Percentiles rank a stretch among this genome's conserved stretches.
Conservation (phyloP, 2,888 invertebrate genomes). For the Labia minor region DNA sequence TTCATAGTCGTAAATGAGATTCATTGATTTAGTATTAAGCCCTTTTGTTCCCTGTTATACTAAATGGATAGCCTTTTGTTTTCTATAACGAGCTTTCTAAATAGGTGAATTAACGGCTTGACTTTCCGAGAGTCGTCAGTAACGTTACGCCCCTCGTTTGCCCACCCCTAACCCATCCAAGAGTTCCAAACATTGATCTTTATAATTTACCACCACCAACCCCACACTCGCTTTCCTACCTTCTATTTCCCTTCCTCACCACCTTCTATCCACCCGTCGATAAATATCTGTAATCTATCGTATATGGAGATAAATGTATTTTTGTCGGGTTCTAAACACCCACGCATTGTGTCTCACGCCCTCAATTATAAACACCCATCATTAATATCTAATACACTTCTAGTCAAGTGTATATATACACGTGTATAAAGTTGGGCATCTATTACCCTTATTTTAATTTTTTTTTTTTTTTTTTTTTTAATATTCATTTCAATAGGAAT, state of each 20-base stretch:
- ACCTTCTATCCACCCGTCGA: too few relatives aligned
- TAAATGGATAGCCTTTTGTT: slow-evolving; percentile 13
- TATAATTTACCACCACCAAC: background rate
- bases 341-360: background rate
- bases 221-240: too few relatives aligned
- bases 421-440: too few relatives aligned
- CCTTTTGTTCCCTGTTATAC: background rate
- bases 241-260: too few relatives aligned
- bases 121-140: background rate
- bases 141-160: background rate
- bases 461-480: too few relatives aligned
- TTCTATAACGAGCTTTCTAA: slow-evolving; percentile 7
- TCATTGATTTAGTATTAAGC: slow-evolving; percentile 13
- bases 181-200: background rate
- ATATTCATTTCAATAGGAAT: too few relatives aligned
- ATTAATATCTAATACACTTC: slow-evolving; percentile 5
- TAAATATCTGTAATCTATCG: too few relatives aligned
- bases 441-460: too few relatives aligned
- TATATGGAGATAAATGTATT: background rate
- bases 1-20: background rate
- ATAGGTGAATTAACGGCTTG: background rate
- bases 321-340: background rate
- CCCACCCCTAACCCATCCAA: background rate
- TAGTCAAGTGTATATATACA: too few relatives aligned
- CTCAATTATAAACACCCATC: background rate